Conservation (phyloP, 2,888 invertebrate genomes). For the Habrosyne pyritoides region DNA sequence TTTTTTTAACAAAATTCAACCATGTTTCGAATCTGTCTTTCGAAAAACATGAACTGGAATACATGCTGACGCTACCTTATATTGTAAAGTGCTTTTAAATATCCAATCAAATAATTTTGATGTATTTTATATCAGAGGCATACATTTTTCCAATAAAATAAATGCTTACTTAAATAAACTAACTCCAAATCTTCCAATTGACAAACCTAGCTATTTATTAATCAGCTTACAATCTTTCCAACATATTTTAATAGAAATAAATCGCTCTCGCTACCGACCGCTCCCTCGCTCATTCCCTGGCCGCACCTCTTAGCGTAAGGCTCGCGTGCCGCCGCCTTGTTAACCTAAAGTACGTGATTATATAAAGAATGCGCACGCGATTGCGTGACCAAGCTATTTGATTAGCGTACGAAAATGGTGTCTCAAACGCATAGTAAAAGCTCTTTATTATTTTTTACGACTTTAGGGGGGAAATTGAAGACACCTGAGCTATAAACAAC, state of each 20-base stretch:
- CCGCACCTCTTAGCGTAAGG: not conserved
- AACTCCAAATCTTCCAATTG: too few species aligned
- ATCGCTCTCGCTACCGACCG: not conserved
- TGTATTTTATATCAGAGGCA: too few species aligned
- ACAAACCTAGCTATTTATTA: too few species aligned
- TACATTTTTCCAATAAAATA: too few species aligned
- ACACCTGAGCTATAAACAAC: not conserved
- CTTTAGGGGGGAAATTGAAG: conserved; percentile 11
- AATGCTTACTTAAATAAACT: too few species aligned
- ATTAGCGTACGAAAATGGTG: conserved; percentile 22
- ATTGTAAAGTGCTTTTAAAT: too few species aligned
- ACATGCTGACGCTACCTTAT: too few species aligned
- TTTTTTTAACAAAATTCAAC: too few species aligned
- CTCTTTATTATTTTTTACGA: conserved; percentile 24
- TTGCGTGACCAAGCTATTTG: conserved; percentile 27
- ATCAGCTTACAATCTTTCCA: too few species aligned
- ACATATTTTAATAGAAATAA: not conserved
- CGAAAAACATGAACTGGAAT: too few species aligned
- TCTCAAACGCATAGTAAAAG: conserved; percentile 15
- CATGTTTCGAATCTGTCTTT: too few species aligned
- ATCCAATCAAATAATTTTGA: too few species aligned
- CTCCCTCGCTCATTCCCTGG: not conserved
- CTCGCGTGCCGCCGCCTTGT: conserved; percentile 45
- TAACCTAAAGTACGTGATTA: conserved; percentile 32
- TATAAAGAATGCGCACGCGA: conserved; percentile 12